Percentiles rank a stretch among this genome's conserved stretches.
phyloP scores from a whole-genome alignment of 2,888 invertebrate species.

The Limnephilus lunatus region DNA sequence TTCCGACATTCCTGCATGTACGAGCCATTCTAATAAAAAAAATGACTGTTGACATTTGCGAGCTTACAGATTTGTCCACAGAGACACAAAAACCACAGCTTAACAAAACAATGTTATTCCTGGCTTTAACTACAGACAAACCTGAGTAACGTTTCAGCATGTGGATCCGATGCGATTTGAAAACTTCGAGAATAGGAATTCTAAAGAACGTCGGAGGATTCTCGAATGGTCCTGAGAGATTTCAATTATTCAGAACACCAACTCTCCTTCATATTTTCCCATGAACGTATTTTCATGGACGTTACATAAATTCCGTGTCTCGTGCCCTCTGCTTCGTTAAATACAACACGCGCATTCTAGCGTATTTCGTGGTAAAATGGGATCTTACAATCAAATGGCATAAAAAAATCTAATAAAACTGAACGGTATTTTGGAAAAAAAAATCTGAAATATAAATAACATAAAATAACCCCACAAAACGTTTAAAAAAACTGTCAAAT shows the following conservation, averaged over 20 bases:
- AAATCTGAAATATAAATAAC: no score
- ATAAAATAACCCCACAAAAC: no score
- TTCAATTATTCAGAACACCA: conserved; percentile 16
- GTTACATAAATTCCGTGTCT: not conserved
- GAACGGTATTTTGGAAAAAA: no score
- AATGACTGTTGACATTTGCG: not conserved
- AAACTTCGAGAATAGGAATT: not conserved
- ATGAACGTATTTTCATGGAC: not conserved
- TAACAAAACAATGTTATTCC: not conserved
- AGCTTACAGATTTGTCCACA: not conserved
- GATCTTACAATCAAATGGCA: not conserved
- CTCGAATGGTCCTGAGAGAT: not conserved
- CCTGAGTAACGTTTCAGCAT: not conserved
- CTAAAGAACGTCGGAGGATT: not conserved
- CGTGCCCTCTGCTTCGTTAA: not conserved
- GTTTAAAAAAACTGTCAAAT: no score
- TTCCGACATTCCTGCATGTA: not conserved
- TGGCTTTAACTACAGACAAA: not conserved
- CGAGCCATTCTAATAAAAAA: not conserved
- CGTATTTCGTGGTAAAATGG: not conserved
- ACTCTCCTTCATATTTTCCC: conserved; percentile 1
- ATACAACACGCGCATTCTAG: not conserved
- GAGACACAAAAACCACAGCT: not conserved
- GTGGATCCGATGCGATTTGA: not conserved
- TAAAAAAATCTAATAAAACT: no score